These are phyloP conservation scores for Euglossa dilemma DNA, from an alignment of 1,140 invertebrate genomes.

Conservation along the genomic window DNA sequence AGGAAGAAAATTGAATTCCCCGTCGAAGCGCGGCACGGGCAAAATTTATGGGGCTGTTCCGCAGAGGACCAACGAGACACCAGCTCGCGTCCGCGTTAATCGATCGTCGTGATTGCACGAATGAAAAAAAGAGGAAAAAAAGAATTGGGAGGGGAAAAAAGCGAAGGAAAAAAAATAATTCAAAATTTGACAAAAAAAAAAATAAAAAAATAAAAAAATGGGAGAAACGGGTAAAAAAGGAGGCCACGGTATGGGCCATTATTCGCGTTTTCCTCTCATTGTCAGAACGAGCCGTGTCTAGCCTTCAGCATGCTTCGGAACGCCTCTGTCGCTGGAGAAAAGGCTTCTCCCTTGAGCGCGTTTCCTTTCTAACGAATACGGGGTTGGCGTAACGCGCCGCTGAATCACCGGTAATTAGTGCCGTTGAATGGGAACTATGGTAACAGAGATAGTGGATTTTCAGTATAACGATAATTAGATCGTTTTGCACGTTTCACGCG, in stretches of 20 bases:
- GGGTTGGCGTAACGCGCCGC: constrained; percentile 18
- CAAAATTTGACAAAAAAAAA: too few species aligned
- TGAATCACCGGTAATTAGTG: constrained; percentile 44
- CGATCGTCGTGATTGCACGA: constrained; percentile 60
- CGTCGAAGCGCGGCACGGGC: constrained; percentile 56
- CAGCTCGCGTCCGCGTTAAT: constrained; percentile 54
- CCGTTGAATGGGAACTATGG: constrained; percentile 34
- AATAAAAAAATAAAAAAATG: too few species aligned
- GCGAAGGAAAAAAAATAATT: neutral
- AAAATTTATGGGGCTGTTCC: constrained; percentile 72
- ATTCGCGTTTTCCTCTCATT: constrained; percentile 56
- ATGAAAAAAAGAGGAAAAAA: constrained; percentile 21
- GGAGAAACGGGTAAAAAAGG: neutral
- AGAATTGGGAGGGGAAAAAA: too few species aligned
- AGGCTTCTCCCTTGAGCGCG: neutral
- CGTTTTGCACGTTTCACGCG: constrained; percentile 37
- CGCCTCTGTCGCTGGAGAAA: neutral
- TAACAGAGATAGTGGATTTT: constrained; percentile 37
- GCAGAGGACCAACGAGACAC: constrained; percentile 50
- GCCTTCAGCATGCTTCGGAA: neutral
- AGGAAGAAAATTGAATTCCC: constrained; percentile 75
- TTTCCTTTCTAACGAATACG: constrained; percentile 1
- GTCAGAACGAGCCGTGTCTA: constrained; percentile 27
- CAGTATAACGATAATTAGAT: constrained; percentile 52
- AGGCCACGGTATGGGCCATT: constrained; percentile 45